These are phyloP conservation scores for Dinomys branickii DNA, from an alignment of 2,113 vertebrate genomes.

Conservation along the genomic window DNA sequence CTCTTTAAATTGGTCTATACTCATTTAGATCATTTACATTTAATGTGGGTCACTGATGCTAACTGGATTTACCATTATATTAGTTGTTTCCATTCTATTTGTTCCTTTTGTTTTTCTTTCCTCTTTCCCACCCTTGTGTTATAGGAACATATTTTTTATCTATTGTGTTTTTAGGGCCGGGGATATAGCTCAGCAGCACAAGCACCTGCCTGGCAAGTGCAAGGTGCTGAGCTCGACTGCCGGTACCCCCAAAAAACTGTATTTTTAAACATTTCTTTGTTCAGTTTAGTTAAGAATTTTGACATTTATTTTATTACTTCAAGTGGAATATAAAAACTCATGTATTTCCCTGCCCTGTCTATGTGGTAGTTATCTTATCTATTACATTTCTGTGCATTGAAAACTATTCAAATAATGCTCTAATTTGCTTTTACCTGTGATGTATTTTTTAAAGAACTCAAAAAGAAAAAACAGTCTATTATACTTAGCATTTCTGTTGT, in stretches of 20 bases:
- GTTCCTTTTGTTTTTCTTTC: background rate
- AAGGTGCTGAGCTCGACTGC: too few relatives aligned
- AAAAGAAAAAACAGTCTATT: background rate
- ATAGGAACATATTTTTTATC: background rate
- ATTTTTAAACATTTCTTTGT: conserved; percentile 10
- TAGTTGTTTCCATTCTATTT: conserved; percentile 17
- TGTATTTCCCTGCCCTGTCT: background rate
- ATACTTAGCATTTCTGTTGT: background rate
- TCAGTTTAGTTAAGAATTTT: conserved; percentile 31
- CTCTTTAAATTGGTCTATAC: background rate
- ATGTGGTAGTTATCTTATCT: background rate
- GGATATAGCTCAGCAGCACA: too few relatives aligned
- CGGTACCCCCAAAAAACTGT: too few relatives aligned
- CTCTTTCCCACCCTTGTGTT: background rate
- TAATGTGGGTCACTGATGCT: background rate
- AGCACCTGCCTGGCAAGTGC: too few relatives aligned
- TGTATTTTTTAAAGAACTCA: conserved; percentile 38
- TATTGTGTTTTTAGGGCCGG: conserved; percentile 49
- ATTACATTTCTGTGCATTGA: background rate
- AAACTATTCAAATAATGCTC: conserved; percentile 5
- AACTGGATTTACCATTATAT: background rate
- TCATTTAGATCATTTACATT: conserved; percentile 33
- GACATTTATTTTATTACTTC: background rate
- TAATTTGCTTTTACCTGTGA: conserved; percentile 38
- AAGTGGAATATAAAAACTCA: conserved; percentile 47